Base-by-base conservation (phyloP, 2,113 vertebrate genomes). In the Oreochromis spilurus region DNA sequence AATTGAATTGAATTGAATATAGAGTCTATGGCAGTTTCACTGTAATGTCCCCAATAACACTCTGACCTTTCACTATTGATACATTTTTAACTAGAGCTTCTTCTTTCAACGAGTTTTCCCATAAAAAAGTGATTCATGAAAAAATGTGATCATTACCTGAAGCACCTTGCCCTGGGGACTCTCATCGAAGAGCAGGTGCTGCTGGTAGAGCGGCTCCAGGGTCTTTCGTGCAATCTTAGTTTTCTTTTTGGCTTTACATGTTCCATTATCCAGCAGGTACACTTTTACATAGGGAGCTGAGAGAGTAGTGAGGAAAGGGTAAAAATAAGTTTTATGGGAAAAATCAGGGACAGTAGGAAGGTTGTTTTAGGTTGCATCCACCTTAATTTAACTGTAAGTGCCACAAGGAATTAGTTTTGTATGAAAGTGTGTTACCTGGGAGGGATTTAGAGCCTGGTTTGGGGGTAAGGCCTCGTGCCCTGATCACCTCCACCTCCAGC, bases 241-340 rank as follows among this genome's bases (percentile, higher is more conserved):
- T 97, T 99, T 99, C 97, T 99, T 99, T 97, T 99, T 99, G 95
- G 99, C 98, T 97, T 99, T 97, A 90, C 98, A 99, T 77, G 96
- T 95, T 89, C 99, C 99, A 53, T 97, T 99, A 94, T 99, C 99
- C 96, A 99, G 95, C 94, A 99, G 96, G 92, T 99, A 99, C 7
- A 99, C 98, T 96, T 99, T 99, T 88, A 99, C 99, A 29, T 99
- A 99, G 0, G 99, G 99, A 95, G 99, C 99, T 99, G 94, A 72
- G 43, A 52, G 40, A 9, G 29, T 9, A 4, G 81, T 34, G 2
- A 31, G 17, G 26, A 34, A 5, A n/a, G 4, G 10, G 19, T 9
- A 58, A 24, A n/a, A 45, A 29, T 5, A 3, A 19, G 34, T 14
- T 7, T 72, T 7, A 70, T 26, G 13, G 12, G 7, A 14, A 11